These are phyloP conservation scores for Hypotaenidia okinawae DNA, from an alignment of 2,797 vertebrate species.

Conservation along the genomic window DNA sequence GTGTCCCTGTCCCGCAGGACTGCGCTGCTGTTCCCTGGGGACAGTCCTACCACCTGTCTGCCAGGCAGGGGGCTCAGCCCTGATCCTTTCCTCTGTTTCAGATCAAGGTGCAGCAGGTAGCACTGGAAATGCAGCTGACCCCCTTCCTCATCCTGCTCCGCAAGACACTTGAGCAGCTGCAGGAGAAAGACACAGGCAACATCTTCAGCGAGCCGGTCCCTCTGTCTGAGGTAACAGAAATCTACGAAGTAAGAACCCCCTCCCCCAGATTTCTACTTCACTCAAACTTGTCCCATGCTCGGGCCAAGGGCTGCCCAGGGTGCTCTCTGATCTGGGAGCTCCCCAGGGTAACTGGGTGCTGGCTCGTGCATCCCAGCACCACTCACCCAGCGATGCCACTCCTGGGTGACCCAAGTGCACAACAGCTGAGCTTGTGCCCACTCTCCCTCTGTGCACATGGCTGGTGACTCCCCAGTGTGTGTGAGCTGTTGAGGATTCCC, in stretches of 20 bases:
- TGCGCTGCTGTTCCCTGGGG: background rate
- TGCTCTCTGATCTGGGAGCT: background rate
- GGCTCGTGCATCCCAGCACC: background rate
- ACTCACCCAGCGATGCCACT: background rate
- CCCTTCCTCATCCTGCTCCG: conserved; percentile 95
- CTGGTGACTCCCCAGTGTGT: background rate
- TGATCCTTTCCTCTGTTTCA: conserved; percentile 68
- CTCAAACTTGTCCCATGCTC: conserved; percentile 63
- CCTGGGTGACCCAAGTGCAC: background rate
- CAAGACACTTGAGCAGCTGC: conserved; percentile 94
- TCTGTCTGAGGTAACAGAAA: conserved; percentile 95
- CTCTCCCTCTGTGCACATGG: background rate
- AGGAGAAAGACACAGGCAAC: conserved; percentile 97
- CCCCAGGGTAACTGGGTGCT: background rate
- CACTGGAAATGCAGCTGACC: conserved; percentile 96
- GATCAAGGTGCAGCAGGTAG: conserved; percentile 98
- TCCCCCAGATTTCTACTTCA: conserved; percentile 73
- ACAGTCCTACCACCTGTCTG: background rate
- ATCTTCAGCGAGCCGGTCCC: conserved; percentile 98
- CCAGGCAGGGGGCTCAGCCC: conserved; percentile 2
- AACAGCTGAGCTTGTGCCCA: background rate
- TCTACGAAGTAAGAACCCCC: conserved; percentile 86
- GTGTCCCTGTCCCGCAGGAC: background rate
- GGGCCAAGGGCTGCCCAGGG: background rate
- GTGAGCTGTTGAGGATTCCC: background rate